phyloP scores from a whole-genome alignment of 2,888 invertebrate species.

The Stenoptilia bipunctidactyla region DNA sequence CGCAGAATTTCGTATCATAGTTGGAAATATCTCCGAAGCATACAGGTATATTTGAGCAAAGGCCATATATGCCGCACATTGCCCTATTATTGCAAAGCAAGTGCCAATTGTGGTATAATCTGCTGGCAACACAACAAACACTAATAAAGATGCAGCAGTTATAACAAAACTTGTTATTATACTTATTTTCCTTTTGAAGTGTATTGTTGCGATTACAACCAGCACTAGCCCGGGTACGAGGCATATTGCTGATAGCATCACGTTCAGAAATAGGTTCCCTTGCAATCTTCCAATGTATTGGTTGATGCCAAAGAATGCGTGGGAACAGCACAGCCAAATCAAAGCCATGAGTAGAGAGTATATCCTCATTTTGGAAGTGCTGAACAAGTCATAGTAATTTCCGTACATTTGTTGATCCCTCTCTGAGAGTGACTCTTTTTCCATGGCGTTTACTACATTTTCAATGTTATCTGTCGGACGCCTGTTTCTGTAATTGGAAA shows the following conservation, averaged over 20 bases:
- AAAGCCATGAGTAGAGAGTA: constrained; percentile 78
- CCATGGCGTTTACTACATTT: constrained; percentile 38
- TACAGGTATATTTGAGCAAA: constrained; percentile 79
- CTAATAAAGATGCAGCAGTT: constrained; percentile 36
- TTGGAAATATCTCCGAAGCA: constrained; percentile 85
- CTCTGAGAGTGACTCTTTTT: constrained; percentile 25
- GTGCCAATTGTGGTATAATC: constrained; percentile 57
- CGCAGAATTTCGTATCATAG: constrained; percentile 82
- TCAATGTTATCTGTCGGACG: constrained; percentile 39
- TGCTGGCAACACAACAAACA: constrained; percentile 43
- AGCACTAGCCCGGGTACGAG: constrained; percentile 37
- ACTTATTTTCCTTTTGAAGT: constrained; percentile 39
- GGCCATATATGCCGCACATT: constrained; percentile 78
- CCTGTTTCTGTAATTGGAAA: constrained; percentile 45
- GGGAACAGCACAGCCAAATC: constrained; percentile 83
- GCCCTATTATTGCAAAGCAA: constrained; percentile 78
- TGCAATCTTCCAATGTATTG: constrained; percentile 83
- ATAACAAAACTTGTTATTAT: constrained; percentile 35
- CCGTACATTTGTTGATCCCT: constrained; percentile 27
- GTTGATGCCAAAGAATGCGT: constrained; percentile 86
- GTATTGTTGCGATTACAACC: constrained; percentile 35
- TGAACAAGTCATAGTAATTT: constrained; percentile 73
- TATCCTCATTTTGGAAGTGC: constrained; percentile 75
- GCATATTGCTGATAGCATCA: constrained; percentile 75
- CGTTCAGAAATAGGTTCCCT: constrained; percentile 85